These are phyloP conservation scores for Ormyrus pomaceus DNA, from an alignment of 2,888 invertebrate species.

Conservation along the genomic window DNA sequence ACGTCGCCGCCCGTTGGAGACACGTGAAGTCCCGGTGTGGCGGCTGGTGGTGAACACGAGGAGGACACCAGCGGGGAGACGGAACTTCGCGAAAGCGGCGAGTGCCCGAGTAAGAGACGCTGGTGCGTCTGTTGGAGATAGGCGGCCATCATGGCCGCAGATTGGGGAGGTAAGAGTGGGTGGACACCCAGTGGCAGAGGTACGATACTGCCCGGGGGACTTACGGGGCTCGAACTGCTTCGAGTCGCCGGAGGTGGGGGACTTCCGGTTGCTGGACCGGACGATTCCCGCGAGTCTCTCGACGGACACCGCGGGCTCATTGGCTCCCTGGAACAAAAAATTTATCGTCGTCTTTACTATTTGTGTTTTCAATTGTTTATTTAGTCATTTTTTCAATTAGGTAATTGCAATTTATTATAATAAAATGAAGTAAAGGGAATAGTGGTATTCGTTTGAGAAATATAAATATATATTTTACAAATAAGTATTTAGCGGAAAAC, in stretches of 20 bases:
- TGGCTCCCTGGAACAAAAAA: conserved; percentile 83
- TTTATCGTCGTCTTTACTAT: no score
- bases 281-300: conserved; percentile 84
- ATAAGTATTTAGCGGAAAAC: neutral
- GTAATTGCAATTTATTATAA: no score
- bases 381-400: no score
- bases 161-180: conserved; percentile 85
- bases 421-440: neutral
- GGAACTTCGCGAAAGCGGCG: conserved; percentile 78
- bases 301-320: conserved; percentile 88
- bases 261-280: conserved; percentile 83
- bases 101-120: conserved; percentile 82
- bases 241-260: conserved; percentile 79
- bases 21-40: conserved; percentile 77
- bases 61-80: conserved; percentile 84
- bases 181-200: conserved; percentile 82
- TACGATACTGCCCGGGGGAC: conserved; percentile 83
- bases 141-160: conserved; percentile 87
- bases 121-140: conserved; percentile 86
- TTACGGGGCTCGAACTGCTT: conserved; percentile 78
- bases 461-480: conserved; percentile 6
- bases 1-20: conserved; percentile 79
- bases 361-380: no score
- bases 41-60: conserved; percentile 81
- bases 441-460: conserved; percentile 5